Percentiles rank a stretch among this genome's conserved stretches.
Evolutionary conservation across 2,113 vertebrate genomes (phyloP).

Genomic region (Phylloscopus whistleri): DNA sequence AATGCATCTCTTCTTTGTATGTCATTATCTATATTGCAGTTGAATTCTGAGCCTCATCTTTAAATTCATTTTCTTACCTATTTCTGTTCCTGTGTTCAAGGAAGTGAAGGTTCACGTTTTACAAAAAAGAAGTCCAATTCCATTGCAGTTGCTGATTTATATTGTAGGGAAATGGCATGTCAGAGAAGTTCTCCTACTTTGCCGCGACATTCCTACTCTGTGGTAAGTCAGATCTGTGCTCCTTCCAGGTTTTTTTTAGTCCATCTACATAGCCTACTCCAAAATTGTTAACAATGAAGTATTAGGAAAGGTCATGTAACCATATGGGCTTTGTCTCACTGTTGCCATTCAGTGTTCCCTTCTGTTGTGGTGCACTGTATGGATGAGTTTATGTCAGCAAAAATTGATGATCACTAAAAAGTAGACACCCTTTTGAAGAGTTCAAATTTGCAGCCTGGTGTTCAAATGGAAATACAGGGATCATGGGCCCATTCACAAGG

Average conservation of each 20-base stretch:
- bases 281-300: neutral
- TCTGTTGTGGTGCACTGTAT: neutral
- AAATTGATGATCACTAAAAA: neutral
- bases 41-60: neutral
- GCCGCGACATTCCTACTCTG: conserved; percentile 74
- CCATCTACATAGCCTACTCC: neutral
- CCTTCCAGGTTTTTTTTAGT: neutral
- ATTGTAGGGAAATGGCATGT: conserved; percentile 42
- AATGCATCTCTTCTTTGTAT: neutral
- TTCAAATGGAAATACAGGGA: neutral
- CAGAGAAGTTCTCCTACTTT: conserved; percentile 60
- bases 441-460: neutral
- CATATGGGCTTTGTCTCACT: neutral
- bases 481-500: neutral
- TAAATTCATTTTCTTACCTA: neutral
- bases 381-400: neutral
- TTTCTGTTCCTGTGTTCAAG: conserved; percentile 48
- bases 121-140: conserved; percentile 72
- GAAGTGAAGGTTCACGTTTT: conserved; percentile 72
- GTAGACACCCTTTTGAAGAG: neutral
- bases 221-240: conserved; percentile 72
- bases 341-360: neutral
- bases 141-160: conserved; percentile 76
- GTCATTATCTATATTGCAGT: neutral
- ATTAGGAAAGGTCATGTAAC: neutral